Evolutionary conservation across 2,797 vertebrate genomes (phyloP).

Genomic region (Nannoperca obscura): DNA sequence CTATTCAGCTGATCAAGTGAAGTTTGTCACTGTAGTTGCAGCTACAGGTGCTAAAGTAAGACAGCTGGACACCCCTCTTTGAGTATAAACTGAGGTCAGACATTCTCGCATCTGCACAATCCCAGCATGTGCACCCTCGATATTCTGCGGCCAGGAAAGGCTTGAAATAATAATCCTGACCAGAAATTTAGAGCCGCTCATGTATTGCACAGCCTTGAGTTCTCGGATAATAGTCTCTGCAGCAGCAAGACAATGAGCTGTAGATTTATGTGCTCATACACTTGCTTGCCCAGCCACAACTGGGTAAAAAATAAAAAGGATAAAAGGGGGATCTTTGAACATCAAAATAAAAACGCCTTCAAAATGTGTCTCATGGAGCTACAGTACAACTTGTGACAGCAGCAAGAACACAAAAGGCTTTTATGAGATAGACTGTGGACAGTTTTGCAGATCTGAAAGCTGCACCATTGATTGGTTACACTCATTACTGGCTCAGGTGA

Average conservation of each 20-base stretch:
- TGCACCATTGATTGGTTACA: background rate
- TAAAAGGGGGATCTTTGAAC: slow-evolving; percentile 13
- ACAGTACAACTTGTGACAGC: slow-evolving; percentile 22
- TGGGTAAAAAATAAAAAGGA: slow-evolving; percentile 37
- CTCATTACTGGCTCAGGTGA: background rate
- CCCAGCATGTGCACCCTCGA: slow-evolving; percentile 14
- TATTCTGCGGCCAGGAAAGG: slow-evolving; percentile 39
- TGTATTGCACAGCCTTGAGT: slow-evolving; percentile 50
- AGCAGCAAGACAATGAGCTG: slow-evolving; percentile 42
- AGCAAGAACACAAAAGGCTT: background rate
- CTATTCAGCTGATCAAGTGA: background rate
- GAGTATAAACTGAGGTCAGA: slow-evolving; percentile 45
- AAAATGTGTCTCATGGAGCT: slow-evolving; percentile 31
- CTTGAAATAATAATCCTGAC: slow-evolving; percentile 59
- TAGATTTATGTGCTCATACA: slow-evolving; percentile 38
- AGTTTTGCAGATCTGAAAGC: slow-evolving; percentile 13
- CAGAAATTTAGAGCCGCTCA: slow-evolving; percentile 56
- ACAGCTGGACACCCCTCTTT: background rate
- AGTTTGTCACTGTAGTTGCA: background rate
- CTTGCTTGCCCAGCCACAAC: slow-evolving; percentile 15
- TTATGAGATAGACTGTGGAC: background rate
- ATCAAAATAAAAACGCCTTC: slow-evolving; percentile 38
- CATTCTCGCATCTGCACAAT: slow-evolving; percentile 56
- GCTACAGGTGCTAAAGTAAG: background rate
- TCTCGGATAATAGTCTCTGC: slow-evolving; percentile 48